Percentiles rank a stretch among this genome's conserved stretches.
Evolutionary conservation across 2,888 invertebrate species (phyloP).

Genomic region (Trissolcus brochymenae): DNA sequence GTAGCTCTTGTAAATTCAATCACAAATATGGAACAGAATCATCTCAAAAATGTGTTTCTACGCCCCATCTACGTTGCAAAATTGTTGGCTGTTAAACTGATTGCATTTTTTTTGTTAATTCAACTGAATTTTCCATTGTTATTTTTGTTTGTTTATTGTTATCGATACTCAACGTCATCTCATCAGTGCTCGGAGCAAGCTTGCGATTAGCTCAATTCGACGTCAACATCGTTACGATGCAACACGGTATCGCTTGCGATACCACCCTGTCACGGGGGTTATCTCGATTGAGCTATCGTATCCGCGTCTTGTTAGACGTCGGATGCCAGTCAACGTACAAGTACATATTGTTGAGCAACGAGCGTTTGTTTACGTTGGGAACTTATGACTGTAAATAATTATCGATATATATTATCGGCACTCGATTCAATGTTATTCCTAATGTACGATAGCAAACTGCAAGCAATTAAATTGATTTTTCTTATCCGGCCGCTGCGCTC

Average conservation of each 20-base stretch:
- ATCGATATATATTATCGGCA: conserved; percentile 9
- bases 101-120: too few species aligned
- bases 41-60: too few species aligned
- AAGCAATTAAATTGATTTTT: conserved; percentile 1
- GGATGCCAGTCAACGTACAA: conserved; percentile 26
- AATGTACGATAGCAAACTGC: conserved; percentile 7
- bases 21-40: too few species aligned
- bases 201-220: background rate
- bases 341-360: conserved; percentile 21
- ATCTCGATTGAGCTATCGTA: conserved; percentile 22
- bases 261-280: conserved; percentile 2
- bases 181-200: too few species aligned
- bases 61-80: too few species aligned
- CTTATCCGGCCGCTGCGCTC: background rate
- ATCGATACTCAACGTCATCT: too few species aligned
- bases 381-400: conserved; percentile 15
- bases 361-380: conserved; percentile 18
- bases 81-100: too few species aligned
- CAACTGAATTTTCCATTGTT: too few species aligned
- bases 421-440: conserved; percentile 12
- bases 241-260: too few species aligned
- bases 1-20: too few species aligned
- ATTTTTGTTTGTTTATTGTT: too few species aligned
- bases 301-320: conserved; percentile 21
- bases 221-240: too few species aligned